These are phyloP conservation scores for Alcedo quadribrachys DNA, from an alignment of 2,797 vertebrate genomes.

Conservation along the genomic window DNA sequence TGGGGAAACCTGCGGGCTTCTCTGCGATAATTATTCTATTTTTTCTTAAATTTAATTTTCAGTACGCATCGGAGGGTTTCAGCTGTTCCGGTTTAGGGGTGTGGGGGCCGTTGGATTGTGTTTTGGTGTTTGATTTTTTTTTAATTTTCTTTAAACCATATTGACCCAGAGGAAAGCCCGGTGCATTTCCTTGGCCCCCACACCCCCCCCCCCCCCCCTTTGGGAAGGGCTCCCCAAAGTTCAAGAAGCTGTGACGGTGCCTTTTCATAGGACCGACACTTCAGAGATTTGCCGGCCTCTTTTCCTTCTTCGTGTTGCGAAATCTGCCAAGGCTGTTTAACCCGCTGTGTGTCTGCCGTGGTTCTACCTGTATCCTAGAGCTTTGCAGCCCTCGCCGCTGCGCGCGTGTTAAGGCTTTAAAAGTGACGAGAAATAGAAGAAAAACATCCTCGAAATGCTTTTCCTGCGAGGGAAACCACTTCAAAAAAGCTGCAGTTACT, in stretches of 20 bases:
- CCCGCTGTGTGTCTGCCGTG: fast-evolving
- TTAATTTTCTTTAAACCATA: not conserved
- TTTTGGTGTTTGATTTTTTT: too few species aligned
- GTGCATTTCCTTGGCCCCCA: not conserved
- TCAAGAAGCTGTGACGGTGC: not conserved
- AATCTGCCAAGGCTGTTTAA: not conserved
- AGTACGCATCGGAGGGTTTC: not conserved
- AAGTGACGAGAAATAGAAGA: not conserved
- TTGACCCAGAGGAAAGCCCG: not conserved
- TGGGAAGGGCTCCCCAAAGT: not conserved
- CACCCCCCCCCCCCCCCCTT: not conserved
- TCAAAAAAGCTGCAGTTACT: not conserved
- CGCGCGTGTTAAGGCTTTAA: not conserved
- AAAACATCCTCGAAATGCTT: not conserved
- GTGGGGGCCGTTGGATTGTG: too few species aligned
- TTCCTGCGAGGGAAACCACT: not conserved
- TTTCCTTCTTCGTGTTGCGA: conserved; percentile 38
- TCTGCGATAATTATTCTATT: fast-evolving
- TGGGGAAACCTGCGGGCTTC: not conserved
- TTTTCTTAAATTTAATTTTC: not conserved
- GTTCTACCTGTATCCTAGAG: not conserved
- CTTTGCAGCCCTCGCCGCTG: not conserved
- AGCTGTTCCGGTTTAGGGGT: fast-evolving
- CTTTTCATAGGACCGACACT: not conserved
- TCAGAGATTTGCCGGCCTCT: not conserved